Evolutionary conservation across 53 echinoderm and acorn worm genomes (phyloP).

Genomic region (Apostichopus leukothele): DNA sequence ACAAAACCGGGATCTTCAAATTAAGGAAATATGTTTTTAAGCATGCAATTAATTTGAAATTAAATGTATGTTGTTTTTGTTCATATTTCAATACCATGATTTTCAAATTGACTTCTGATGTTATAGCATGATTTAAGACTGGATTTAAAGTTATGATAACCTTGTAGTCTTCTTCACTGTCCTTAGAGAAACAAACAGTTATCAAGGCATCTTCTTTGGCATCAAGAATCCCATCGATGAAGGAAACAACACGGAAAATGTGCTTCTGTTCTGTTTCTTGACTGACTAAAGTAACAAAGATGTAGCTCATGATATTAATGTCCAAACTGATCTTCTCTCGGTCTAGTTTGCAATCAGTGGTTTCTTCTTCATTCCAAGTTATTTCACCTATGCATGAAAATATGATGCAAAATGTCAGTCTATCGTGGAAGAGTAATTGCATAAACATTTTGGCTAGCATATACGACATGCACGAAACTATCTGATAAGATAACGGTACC

Average conservation of each 20-base stretch:
- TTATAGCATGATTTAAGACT: too few species aligned
- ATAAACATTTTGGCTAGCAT: not conserved
- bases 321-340: not conserved
- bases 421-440: not conserved
- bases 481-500: not conserved
- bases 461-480: not conserved
- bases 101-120: too few species aligned
- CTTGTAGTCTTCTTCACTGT: not conserved
- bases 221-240: not conserved
- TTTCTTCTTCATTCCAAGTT: not conserved
- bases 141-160: not conserved
- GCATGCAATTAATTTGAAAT: too few species aligned
- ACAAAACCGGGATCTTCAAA: too few species aligned
- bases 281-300: not conserved
- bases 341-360: not conserved
- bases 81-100: too few species aligned
- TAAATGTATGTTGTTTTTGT: too few species aligned
- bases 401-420: not conserved
- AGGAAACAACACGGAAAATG: not conserved
- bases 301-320: not conserved
- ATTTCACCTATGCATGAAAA: not conserved
- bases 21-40: too few species aligned
- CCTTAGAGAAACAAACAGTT: not conserved
- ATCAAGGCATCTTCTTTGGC: not conserved
- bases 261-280: constrained; percentile 1